phyloP scores from a whole-genome alignment of 2,797 vertebrate species.

The Coregonus sp. region DNA sequence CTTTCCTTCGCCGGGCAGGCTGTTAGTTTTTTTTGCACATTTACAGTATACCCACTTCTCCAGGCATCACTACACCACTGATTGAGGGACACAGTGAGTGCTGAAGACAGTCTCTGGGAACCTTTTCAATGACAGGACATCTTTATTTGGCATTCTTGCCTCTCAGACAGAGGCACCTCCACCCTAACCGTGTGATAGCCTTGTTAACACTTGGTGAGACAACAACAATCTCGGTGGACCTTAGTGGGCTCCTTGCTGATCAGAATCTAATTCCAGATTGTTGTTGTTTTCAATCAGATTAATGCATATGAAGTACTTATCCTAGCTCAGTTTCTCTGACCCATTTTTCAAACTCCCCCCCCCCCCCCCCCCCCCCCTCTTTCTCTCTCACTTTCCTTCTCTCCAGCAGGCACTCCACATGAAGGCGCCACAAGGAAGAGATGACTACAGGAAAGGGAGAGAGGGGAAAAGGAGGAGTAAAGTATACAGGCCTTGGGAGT shows the following conservation, averaged over 20 bases:
- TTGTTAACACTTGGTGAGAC: background rate
- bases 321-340: constrained; percentile 1
- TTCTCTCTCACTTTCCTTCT: background rate
- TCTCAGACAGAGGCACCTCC: constrained; percentile 2
- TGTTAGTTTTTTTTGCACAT: too few species aligned
- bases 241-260: background rate
- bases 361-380: background rate
- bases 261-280: background rate
- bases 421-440: too few species aligned
- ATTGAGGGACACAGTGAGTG: too few species aligned
- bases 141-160: background rate
- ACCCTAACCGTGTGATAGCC: background rate
- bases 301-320: constrained; percentile 1
- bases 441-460: constrained; percentile 11
- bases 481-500: constrained; percentile 12
- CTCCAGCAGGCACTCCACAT: background rate
- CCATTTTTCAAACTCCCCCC: background rate
- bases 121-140: background rate
- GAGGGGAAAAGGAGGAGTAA: constrained; percentile 25
- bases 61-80: too few species aligned
- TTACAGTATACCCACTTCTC: too few species aligned
- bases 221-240: background rate
- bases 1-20: too few species aligned
- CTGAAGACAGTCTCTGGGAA: background rate
- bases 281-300: constrained; percentile 7